A percentile compares a stretch with the other conserved stretches of the same genome.
phyloP scores from a whole-genome alignment of 2,888 invertebrate genomes.

The Cheilosia variabilis region DNA sequence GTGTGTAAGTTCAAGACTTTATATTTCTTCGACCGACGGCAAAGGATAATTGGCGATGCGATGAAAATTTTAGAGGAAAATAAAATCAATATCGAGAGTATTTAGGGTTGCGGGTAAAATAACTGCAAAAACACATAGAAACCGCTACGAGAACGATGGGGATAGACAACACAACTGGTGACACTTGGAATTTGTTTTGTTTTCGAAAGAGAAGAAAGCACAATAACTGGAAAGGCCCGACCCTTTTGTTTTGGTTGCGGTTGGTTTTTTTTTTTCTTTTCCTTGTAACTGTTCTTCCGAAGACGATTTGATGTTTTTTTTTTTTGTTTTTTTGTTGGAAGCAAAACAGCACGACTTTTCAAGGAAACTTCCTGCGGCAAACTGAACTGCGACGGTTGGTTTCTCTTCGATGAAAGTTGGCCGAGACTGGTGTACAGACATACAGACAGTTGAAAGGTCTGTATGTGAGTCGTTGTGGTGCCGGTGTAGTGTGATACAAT shows the following conservation, averaged over 20 bases:
- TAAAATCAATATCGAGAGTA: constrained; percentile 66
- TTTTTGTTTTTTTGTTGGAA: background rate
- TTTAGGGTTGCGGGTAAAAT: constrained; percentile 56
- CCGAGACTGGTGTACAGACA: constrained; percentile 18
- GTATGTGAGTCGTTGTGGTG: constrained; percentile 41
- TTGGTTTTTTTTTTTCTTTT: constrained; percentile 6
- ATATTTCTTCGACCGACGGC: constrained; percentile 32
- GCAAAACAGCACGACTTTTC: constrained; percentile 61
- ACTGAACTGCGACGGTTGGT: constrained; percentile 63
- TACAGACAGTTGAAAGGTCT: constrained; percentile 13
- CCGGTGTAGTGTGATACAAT: constrained; percentile 68
- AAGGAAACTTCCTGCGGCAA: constrained; percentile 59
- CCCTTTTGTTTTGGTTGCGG: constrained; percentile 45
- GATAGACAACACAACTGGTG: constrained; percentile 13
- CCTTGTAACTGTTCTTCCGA: background rate
- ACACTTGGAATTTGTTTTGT: constrained; percentile 15
- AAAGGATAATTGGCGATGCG: constrained; percentile 31
- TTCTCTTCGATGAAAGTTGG: constrained; percentile 65
- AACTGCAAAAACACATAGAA: constrained; percentile 14
- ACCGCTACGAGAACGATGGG: background rate
- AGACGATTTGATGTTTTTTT: constrained; percentile 4
- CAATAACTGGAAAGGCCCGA: constrained; percentile 39
- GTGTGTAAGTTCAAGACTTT: constrained; percentile 23
- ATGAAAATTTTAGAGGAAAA: constrained; percentile 36
- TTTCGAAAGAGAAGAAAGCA: constrained; percentile 25